Conservation (phyloP, 1,140 invertebrate genomes). For the Drosophila chauvacae region DNA sequence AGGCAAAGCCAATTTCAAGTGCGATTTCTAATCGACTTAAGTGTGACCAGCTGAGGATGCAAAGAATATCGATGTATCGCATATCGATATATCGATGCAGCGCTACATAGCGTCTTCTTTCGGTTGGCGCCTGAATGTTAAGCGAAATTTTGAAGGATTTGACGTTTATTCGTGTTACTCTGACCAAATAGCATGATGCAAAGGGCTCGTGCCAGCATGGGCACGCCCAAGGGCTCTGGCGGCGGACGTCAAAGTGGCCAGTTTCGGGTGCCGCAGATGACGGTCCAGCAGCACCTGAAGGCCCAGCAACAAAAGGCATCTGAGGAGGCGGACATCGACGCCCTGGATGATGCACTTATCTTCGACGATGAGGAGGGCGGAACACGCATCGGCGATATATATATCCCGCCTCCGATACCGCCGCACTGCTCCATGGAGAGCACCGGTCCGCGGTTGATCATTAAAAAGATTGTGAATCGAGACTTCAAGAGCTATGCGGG, state of each 20-base stretch:
- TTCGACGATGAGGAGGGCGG: slow-evolving; percentile 85
- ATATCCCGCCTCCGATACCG: slow-evolving; percentile 93
- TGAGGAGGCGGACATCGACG: slow-evolving; percentile 54
- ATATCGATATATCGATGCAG: slow-evolving; percentile 3
- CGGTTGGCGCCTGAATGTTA: slow-evolving; percentile 29
- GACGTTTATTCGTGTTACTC: neutral
- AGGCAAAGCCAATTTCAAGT: neutral
- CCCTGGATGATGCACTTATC: slow-evolving; percentile 75
- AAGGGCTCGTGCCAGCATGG: slow-evolving; percentile 35
- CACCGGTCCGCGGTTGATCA: slow-evolving; percentile 93
- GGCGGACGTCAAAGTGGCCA: slow-evolving; percentile 30
- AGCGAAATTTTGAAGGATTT: slow-evolving; percentile 33
- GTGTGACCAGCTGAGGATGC: neutral
- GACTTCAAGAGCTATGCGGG: slow-evolving; percentile 99
- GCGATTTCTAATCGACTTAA: neutral
- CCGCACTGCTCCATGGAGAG: slow-evolving; percentile 89
- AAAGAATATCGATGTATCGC: neutral
- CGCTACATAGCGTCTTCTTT: slow-evolving; percentile 24
- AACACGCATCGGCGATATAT: slow-evolving; percentile 90
- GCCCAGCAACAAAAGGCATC: slow-evolving; percentile 41
- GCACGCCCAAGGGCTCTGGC: slow-evolving; percentile 30
- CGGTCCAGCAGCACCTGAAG: slow-evolving; percentile 31
- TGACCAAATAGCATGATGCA: neutral
- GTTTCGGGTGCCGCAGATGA: slow-evolving; percentile 28
- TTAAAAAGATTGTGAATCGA: slow-evolving; percentile 95